These are phyloP conservation scores for Camptogramma bilineatum DNA, from an alignment of 2,888 invertebrate genomes.

Conservation along the genomic window DNA sequence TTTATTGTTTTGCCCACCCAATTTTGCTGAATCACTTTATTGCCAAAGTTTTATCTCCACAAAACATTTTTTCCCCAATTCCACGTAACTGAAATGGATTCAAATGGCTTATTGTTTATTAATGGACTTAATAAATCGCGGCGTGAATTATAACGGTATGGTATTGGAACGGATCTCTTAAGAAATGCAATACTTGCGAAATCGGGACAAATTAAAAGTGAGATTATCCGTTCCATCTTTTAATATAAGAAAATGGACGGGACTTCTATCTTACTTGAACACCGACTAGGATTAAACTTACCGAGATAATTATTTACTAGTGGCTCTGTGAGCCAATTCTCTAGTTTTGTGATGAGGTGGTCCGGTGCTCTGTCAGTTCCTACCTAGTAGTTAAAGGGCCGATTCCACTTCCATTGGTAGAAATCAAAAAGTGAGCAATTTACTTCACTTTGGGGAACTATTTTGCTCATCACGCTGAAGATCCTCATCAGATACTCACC, in stretches of 20 bases:
- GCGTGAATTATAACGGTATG: slow-evolving; percentile 34
- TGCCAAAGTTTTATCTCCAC: slow-evolving; percentile 21
- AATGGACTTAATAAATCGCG: slow-evolving; percentile 46
- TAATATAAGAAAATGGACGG: background rate
- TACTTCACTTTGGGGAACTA: too few relatives aligned
- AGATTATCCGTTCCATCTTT: background rate
- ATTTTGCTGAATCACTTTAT: slow-evolving; percentile 15
- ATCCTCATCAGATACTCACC: too few relatives aligned
- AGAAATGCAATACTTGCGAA: slow-evolving; percentile 25
- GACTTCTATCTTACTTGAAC: background rate
- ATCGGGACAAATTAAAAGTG: slow-evolving; percentile 9
- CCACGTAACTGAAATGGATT: slow-evolving; percentile 37
- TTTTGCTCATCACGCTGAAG: too few relatives aligned
- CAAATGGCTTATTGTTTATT: slow-evolving; percentile 46
- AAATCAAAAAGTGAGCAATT: too few relatives aligned
- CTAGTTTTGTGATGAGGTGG: too few relatives aligned
- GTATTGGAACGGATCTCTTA: slow-evolving; percentile 29
- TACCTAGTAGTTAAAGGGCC: too few relatives aligned
- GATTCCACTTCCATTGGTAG: too few relatives aligned
- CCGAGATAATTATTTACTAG: background rate
- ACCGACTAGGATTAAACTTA: background rate
- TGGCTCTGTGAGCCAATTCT: too few relatives aligned
- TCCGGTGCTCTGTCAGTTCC: too few relatives aligned
- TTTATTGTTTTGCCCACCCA: slow-evolving; percentile 5
- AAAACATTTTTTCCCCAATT: slow-evolving; percentile 31